Evolutionary conservation across 2,888 invertebrate genomes (phyloP).

Genomic region (Apodemia zela): DNA sequence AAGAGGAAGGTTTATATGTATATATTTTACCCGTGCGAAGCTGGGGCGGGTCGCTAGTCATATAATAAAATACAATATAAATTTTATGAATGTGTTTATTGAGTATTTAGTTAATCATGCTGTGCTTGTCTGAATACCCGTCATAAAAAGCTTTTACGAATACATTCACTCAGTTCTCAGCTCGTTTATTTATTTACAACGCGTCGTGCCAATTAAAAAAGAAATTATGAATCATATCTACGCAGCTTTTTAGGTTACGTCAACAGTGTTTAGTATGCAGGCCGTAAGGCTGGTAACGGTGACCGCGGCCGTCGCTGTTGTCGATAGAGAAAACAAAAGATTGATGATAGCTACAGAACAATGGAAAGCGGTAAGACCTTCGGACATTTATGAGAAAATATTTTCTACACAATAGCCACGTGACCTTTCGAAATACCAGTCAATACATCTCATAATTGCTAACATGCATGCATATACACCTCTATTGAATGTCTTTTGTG

Average conservation of each 20-base stretch:
- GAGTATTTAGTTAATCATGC: no score
- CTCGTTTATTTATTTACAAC: background rate
- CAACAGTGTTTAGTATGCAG: conserved; percentile 46
- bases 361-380: conserved; percentile 22
- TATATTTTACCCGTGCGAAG: no score
- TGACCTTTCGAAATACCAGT: conserved; percentile 10
- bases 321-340: conserved; percentile 44
- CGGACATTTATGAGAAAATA: conserved; percentile 20
- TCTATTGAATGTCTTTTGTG: background rate
- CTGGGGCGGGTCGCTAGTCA: no score
- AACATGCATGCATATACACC: background rate
- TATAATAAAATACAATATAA: no score
- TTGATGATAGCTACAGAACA: conserved; percentile 22
- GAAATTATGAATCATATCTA: conserved; percentile 11
- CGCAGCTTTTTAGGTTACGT: conserved; percentile 5
- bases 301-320: conserved; percentile 31
- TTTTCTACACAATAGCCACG: conserved; percentile 19
- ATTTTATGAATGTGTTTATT: no score
- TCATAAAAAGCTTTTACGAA: no score
- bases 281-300: conserved; percentile 46
- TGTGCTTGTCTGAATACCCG: no score
- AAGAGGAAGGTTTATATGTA: no score
- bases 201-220: conserved; percentile 6
- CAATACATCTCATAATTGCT: background rate
- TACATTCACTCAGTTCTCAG: no score